phyloP scores from a whole-genome alignment of 2,113 vertebrate species.

The Equus quagga region DNA sequence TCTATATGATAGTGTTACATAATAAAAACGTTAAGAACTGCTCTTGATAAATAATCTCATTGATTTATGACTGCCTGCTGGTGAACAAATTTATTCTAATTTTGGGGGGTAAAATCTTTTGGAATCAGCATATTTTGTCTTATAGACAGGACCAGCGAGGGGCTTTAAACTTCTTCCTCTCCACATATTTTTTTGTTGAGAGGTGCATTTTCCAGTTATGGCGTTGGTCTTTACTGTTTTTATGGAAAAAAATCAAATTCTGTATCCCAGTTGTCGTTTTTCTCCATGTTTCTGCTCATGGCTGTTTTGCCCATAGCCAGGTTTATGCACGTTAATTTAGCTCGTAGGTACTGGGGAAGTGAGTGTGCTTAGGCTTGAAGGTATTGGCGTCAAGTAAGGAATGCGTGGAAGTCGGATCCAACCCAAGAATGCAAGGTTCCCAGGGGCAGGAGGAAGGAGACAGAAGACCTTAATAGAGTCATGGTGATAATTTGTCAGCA shows the following conservation, averaged over 20 bases:
- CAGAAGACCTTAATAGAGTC: background rate
- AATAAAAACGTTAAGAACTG: background rate
- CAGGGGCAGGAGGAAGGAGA: background rate
- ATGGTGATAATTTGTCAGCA: background rate
- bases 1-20: background rate
- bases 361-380: background rate
- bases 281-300: background rate
- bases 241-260: background rate
- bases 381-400: background rate
- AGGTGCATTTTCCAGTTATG: background rate
- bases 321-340: conserved; percentile 20
- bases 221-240: conserved; percentile 1
- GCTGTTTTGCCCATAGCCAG: conserved; percentile 7
- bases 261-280: background rate
- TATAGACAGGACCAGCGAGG: background rate
- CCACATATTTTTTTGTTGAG: background rate
- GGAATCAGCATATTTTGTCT: background rate
- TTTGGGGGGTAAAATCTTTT: background rate
- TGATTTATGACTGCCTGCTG: background rate
- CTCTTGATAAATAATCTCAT: background rate
- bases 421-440: background rate
- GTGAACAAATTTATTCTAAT: conserved; percentile 12
- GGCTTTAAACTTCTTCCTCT: background rate
- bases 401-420: background rate
- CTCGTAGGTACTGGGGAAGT: background rate